Evolutionary conservation across 2,888 invertebrate species (phyloP), one percentile per base, ranked within the genome.

Genomic region (Lordiphosa fenestrarum): DNA sequence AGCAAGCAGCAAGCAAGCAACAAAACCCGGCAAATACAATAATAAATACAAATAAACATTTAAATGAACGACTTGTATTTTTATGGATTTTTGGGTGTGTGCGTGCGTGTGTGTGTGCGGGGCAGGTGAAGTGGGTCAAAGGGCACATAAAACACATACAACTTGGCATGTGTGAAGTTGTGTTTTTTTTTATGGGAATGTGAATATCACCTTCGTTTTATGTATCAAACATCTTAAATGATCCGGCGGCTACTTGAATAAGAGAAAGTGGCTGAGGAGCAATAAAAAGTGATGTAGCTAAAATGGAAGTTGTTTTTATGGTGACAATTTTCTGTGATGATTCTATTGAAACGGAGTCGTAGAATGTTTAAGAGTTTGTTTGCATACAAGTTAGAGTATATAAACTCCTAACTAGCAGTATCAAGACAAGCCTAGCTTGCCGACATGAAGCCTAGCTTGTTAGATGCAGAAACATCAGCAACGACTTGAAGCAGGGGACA

Each of bases 1-100:
- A 58, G 62, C 44, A 73, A 58, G 62, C 44, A 73, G 37, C 63
- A 54, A 61, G 37, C 63, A 54, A 61, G 39, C 35, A 59, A 54
- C 40, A 47, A 38, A 49, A 47, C 19, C 30, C 30, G 30, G 33
- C 25, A 44, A 50, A 46, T 44, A 21, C 48, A 53, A 48, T 39
- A 33, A 63, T 56, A 83, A 74, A 76, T 52, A 71, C 61, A 66
- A 72, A 83, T 76, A 76, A 81, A 84, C 64, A 74, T 77, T 68
- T 72, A 66, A 61, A 73, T 68, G 67, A 70, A 74, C 66, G 53
- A 63, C 49, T 67, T 66, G 69, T 56, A 67, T 52, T 60, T 64
- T 53, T 50, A 56, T 75, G 23, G 62, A 49, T 52, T 49, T 56
- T 44, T 53, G 70, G 65, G 53, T 42, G 70, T 65, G 58, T 55